Evolutionary conservation across 2,888 invertebrate species (phyloP).

Genomic region (Atethmia centrago): DNA sequence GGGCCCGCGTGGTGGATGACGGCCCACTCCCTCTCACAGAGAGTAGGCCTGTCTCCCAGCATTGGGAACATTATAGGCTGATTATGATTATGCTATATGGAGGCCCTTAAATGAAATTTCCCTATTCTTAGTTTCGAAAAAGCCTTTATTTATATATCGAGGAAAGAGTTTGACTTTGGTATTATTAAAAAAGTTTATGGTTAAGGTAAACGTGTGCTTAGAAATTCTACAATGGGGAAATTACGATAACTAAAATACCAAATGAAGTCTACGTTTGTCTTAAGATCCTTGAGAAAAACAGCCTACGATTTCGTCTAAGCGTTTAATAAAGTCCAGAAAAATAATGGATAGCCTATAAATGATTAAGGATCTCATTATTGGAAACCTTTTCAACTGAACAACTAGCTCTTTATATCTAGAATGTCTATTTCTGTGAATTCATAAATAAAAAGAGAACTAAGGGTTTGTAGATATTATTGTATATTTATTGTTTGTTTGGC

Average conservation of each 20-base stretch:
- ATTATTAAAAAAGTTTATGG: constrained; percentile 32
- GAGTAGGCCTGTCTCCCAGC: too few species aligned
- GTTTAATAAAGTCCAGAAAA: neutral
- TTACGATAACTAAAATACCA: constrained; percentile 1
- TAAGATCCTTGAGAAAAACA: neutral
- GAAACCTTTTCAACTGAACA: constrained; percentile 43
- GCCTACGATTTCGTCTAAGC: neutral
- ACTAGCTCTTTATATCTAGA: neutral
- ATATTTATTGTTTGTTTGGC: constrained; percentile 31
- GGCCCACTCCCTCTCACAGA: too few species aligned
- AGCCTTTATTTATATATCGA: neutral
- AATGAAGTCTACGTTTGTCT: neutral
- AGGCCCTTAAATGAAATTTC: neutral
- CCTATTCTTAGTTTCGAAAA: neutral
- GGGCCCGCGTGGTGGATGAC: too few species aligned
- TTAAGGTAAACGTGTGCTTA: neutral
- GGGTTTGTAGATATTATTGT: neutral
- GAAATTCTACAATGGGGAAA: neutral
- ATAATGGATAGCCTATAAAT: constrained; percentile 17
- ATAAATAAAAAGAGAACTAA: constrained; percentile 11
- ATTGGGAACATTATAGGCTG: too few species aligned
- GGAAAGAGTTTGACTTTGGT: neutral
- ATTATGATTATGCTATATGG: too few species aligned
- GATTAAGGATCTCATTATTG: constrained; percentile 2
- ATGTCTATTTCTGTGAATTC: constrained; percentile 26